Base-by-base conservation (phyloP, 2,888 invertebrate genomes). In the Caenorhabditis japonica region DNA sequence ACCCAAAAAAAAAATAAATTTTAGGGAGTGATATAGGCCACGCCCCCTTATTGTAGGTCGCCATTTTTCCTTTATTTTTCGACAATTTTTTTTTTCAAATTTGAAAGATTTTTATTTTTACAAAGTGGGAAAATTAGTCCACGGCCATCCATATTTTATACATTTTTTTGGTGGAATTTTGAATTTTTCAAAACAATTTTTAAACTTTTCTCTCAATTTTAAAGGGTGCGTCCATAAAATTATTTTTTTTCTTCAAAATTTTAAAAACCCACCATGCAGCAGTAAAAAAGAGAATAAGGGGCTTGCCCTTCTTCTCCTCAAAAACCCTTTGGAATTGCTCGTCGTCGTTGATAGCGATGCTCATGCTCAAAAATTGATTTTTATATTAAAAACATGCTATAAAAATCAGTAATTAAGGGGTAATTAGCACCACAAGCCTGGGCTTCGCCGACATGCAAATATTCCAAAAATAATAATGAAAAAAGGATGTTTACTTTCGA, bases 271-370 rank as follows among this genome's bases (percentile, higher is more conserved):
- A 62, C 71, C 71, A 71, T 12, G 17, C 2, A n/a, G 71, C 70
- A 13, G 62, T 62, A 41, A 62, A 71, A 25, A 62, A 71, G 0
- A 58, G 30, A 19, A 71, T 46, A 2, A 62, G 25, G 2, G 62
- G 44, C 13, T 36, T 15, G 4, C 7, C 15, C n/a, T 51, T 52
- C 8, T 71, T 62, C 33, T 56, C 51, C 5, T 43, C 71, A 34
- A 71, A 71, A 0, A 38, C 25, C 5, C 25, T 4, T 0, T 39
- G 36, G 49, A 71, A 71, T 27, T 58, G 39, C 8, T 52, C 52
- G 19, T 70, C 61, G 36, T 53, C 53, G 12, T 46, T 39, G 23
- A 51, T 53, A 3, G 25, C 21, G n/a, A 62, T 19, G 4, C 51
- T 12, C 71, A 56, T 58, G 10, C 12, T 49, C 13, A n/a, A 34